phyloP scores from a whole-genome alignment of 2,797 vertebrate genomes.

The Myotis myotis region DNA sequence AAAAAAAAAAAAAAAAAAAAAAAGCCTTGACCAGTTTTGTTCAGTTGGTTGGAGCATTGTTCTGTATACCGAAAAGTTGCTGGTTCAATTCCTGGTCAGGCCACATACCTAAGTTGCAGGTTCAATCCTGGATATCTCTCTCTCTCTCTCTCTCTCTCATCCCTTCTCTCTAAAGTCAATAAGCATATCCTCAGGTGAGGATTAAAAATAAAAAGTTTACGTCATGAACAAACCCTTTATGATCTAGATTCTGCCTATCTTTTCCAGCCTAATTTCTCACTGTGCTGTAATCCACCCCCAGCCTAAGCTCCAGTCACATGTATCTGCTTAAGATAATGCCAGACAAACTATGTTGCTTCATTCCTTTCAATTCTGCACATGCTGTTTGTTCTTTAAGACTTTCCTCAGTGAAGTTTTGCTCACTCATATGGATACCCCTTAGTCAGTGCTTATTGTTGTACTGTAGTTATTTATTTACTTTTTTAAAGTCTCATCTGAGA shows the following conservation, averaged over 20 bases:
- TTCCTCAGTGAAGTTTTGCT: conserved; percentile 29
- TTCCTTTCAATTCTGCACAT: conserved; percentile 32
- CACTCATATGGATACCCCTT: background rate
- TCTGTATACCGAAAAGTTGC: background rate
- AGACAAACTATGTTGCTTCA: conserved; percentile 3
- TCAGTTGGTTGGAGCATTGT: background rate
- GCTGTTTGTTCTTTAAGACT: background rate
- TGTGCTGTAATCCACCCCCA: background rate
- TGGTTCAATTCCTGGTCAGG: background rate
- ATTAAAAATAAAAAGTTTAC: background rate
- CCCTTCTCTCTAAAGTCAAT: background rate
- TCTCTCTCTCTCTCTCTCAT: background rate
- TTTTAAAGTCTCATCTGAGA: background rate
- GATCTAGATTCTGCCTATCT: background rate
- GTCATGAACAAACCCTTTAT: background rate
- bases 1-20: background rate
- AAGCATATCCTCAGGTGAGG: background rate
- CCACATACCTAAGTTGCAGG: background rate
- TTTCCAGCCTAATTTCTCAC: background rate
- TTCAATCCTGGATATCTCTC: background rate
- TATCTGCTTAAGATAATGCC: conserved; percentile 37
- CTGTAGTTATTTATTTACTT: conserved; percentile 23
- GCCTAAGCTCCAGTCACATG: conserved; percentile 43
- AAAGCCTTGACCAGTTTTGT: background rate
- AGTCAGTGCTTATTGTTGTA: conserved; percentile 9